phyloP scores from a whole-genome alignment of 2,797 vertebrate species.

The Onychomys arenicola region DNA sequence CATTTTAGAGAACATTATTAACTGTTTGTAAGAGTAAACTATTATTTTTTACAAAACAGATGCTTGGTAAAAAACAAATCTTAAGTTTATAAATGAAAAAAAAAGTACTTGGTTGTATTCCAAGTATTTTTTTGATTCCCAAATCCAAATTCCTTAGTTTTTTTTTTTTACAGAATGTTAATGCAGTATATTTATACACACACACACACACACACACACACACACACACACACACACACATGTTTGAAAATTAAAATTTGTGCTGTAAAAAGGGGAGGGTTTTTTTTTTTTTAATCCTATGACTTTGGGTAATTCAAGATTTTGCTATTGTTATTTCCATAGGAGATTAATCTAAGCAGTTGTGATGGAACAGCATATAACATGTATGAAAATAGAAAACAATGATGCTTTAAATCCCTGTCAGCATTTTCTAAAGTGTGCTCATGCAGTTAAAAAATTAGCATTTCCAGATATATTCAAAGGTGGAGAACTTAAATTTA shows the following conservation, averaged over 20 bases:
- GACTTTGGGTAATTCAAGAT: conserved; percentile 33
- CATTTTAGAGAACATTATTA: neutral
- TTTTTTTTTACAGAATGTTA: neutral
- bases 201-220: neutral
- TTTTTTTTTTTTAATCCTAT: neutral
- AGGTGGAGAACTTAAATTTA: conserved; percentile 3
- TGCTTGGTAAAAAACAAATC: neutral
- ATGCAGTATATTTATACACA: neutral
- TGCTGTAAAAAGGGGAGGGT: neutral
- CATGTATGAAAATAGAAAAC: conserved; percentile 57
- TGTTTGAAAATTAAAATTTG: neutral
- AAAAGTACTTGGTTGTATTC: neutral
- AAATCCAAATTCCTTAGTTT: neutral
- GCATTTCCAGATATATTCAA: conserved; percentile 31
- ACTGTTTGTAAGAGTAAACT: neutral
- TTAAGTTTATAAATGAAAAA: neutral
- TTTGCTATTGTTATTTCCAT: conserved; percentile 37
- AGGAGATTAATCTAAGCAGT: conserved; percentile 51
- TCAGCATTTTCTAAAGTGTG: conserved; percentile 46
- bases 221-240: neutral
- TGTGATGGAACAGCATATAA: conserved; percentile 41
- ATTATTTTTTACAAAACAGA: neutral
- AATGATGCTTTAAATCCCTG: conserved; percentile 45
- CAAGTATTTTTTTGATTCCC: neutral
- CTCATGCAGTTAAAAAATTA: conserved; percentile 47